Conservation (phyloP, 2,888 invertebrate species). For the Megamerina dolium region DNA sequence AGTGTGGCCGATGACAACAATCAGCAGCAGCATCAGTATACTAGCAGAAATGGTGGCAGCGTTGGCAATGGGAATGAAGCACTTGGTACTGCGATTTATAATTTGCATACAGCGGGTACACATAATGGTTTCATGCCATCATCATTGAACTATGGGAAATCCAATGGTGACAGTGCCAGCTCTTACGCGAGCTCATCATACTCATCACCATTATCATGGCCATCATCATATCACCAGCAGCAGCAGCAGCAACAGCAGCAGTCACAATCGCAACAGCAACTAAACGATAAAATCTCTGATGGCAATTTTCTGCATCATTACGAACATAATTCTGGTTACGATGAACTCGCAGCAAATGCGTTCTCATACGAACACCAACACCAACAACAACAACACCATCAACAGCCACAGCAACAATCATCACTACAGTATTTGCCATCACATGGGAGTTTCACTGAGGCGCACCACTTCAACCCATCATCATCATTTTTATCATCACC, state of each 20-base stretch:
- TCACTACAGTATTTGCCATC: slow-evolving; percentile 13
- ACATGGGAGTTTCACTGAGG: slow-evolving; percentile 1
- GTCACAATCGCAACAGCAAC: slow-evolving; percentile 16
- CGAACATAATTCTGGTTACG: slow-evolving; percentile 34
- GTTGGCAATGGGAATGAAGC: slow-evolving; percentile 14
- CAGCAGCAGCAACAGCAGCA: slow-evolving; percentile 12
- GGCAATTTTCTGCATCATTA: slow-evolving; percentile 43
- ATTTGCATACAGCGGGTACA: slow-evolving; percentile 29
- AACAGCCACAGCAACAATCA: slow-evolving; percentile 15
- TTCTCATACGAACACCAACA: slow-evolving; percentile 14
- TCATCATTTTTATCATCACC: slow-evolving; percentile 1
- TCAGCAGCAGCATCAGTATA: slow-evolving; percentile 3
- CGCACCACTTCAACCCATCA: slow-evolving; percentile 7
- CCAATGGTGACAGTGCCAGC: slow-evolving; percentile 27
- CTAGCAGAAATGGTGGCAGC: slow-evolving; percentile 10
- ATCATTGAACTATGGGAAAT: slow-evolving; percentile 23
- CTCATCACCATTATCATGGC: slow-evolving; percentile 21
- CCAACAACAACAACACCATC: slow-evolving; percentile 17
- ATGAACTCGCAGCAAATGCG: slow-evolving; percentile 25
- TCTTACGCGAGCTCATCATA: slow-evolving; percentile 18
- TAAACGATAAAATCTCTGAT: slow-evolving; percentile 41
- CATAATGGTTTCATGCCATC: slow-evolving; percentile 33
- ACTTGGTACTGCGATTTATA: slow-evolving; percentile 30
- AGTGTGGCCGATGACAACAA: slow-evolving; percentile 8
- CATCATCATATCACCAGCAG: slow-evolving; percentile 3